Evolutionary conservation across 2,113 vertebrate species (phyloP).

Genomic region (Entomyzon cyanotis): DNA sequence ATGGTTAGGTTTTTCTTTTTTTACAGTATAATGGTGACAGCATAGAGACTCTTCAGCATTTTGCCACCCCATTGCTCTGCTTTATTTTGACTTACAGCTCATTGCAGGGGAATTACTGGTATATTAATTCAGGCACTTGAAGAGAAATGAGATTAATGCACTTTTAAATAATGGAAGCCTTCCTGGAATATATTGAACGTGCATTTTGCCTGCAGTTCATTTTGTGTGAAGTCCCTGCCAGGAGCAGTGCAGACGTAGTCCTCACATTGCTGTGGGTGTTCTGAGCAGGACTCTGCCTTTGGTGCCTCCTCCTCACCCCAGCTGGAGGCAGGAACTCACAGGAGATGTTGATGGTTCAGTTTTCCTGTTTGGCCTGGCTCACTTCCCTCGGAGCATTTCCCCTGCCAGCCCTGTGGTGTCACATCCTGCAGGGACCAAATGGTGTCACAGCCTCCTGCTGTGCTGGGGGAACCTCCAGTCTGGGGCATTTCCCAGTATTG

Average conservation of each 20-base stretch:
- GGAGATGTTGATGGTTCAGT: not conserved
- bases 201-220: not conserved
- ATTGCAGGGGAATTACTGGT: not conserved
- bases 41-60: not conserved
- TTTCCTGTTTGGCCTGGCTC: conserved; percentile 34
- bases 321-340: not conserved
- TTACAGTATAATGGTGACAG: not conserved
- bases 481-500: not conserved
- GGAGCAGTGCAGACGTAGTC: not conserved
- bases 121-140: not conserved
- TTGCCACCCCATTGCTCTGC: not conserved
- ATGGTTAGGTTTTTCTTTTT: not conserved
- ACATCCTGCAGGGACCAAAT: fast-evolving
- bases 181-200: not conserved
- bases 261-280: not conserved
- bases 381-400: not conserved
- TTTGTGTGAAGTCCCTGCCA: not conserved
- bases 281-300: not conserved
- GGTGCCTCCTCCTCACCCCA: not conserved
- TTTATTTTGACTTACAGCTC: not conserved
- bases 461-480: not conserved
- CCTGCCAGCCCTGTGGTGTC: not conserved
- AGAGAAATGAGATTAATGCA: not conserved
- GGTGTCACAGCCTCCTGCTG: not conserved
- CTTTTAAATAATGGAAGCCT: not conserved